Evolutionary conservation across 2,113 vertebrate species (phyloP), one percentile per base, ranked within the genome.

Genomic region (Labrus mixtus): DNA sequence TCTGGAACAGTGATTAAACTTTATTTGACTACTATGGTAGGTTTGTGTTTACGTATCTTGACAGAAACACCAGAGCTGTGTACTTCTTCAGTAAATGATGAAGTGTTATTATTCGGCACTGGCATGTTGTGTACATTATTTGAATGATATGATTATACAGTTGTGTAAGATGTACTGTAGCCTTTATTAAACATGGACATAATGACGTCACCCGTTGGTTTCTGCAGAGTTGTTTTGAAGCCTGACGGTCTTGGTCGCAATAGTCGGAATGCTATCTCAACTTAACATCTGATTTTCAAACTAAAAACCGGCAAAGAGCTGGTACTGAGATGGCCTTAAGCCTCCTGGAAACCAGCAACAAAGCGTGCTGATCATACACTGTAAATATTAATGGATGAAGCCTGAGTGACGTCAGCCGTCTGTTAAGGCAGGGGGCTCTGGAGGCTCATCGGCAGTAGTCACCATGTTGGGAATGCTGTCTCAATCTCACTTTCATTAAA

Each of bases 1-100:
- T 56, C 56, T 74, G 68, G 63, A 77, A 1, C 76, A 36, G 19
- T 70, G 73, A 81, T 79, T 72, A 72, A 78, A 63, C 69, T 56
- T 55, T 29, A 33, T 58, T 65, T 71, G 51, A 11, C 10, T 46
- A 8, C 57, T 61, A 8, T 64, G 54, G 8, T 17, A 50, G 46
- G 22, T 19, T 39, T 77, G 45, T 76, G 77, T 87, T 85, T 84
- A 83, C 19, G 5, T 61, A 4, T 59, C 54, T 78, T 25, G 5
- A 25, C 46, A 33, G 19, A 36, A 71, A 68, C 41, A 62, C 43
- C 25, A 45, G 16, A n/a, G 68, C 64, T 71, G 33, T 64, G 17
- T 71, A 68, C 59, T 59, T 65, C 61, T 46, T 17, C 13, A 15
- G 68, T 67, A 37, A 82, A 56, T 50, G 22, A 68, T 71, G 39